These are phyloP conservation scores for Euplexia lucipara DNA, from an alignment of 2,888 invertebrate genomes.

Conservation along the genomic window DNA sequence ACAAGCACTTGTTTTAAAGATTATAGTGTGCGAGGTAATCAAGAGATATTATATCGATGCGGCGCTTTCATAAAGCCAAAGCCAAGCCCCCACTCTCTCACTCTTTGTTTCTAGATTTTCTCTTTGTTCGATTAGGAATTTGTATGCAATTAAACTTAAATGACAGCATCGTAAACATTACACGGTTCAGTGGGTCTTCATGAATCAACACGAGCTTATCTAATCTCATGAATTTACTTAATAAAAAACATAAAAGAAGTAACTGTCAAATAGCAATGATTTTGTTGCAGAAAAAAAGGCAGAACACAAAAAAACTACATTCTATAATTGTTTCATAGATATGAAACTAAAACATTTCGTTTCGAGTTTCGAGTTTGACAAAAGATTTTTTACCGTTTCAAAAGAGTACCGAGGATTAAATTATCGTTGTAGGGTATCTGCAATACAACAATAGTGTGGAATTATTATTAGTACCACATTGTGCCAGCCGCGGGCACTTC, in stretches of 20 bases:
- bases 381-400: conserved; percentile 17
- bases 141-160: neutral
- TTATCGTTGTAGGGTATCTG: conserved; percentile 36
- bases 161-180: neutral
- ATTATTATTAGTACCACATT: conserved; percentile 56
- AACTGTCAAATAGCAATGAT: conserved; percentile 1
- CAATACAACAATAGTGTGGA: conserved; percentile 53
- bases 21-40: neutral
- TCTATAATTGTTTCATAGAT: conserved; percentile 14
- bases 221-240: neutral
- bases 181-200: neutral
- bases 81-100: too few relatives aligned
- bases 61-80: neutral
- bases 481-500: conserved; percentile 45
- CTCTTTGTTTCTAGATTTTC: neutral
- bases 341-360: conserved; percentile 16
- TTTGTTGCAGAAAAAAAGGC: conserved; percentile 9
- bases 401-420: conserved; percentile 35
- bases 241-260: neutral
- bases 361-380: conserved; percentile 8
- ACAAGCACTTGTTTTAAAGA: conserved; percentile 15
- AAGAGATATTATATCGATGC: neutral
- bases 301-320: neutral
- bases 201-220: neutral
- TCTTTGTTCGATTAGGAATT: neutral